Conservation (phyloP, 2,888 invertebrate species). For the Gastrophysa polygoni region DNA sequence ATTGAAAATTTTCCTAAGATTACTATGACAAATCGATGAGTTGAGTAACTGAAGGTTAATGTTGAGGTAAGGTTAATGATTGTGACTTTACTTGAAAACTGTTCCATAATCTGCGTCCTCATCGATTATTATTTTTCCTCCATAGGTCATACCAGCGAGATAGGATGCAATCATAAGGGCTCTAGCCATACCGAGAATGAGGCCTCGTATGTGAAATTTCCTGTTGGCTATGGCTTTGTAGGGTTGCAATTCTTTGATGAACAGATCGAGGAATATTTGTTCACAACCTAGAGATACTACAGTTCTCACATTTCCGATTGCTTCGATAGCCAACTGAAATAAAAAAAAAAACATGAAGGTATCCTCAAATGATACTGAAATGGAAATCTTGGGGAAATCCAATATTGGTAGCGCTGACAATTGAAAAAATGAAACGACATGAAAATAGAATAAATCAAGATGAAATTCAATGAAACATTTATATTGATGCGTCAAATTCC, state of each 20-base stretch:
- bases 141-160: constrained; percentile 73
- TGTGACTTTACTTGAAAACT: constrained; percentile 68
- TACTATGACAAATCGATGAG: too few relatives aligned
- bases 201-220: constrained; percentile 68
- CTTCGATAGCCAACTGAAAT: constrained; percentile 72
- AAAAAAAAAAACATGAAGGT: neutral
- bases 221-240: constrained; percentile 64
- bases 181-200: constrained; percentile 72
- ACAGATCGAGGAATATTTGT: constrained; percentile 67
- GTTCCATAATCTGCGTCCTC: constrained; percentile 63
- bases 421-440: too few relatives aligned
- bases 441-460: too few relatives aligned
- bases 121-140: constrained; percentile 69
- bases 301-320: constrained; percentile 75
- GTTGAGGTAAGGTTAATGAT: too few relatives aligned
- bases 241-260: constrained; percentile 64
- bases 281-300: constrained; percentile 75
- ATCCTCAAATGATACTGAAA: neutral
- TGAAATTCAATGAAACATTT: too few relatives aligned
- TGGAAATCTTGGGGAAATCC: too few relatives aligned
- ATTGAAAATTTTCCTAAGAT: too few relatives aligned
- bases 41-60: too few relatives aligned
- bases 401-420: too few relatives aligned
- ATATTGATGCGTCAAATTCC: too few relatives aligned
- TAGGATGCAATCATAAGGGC: constrained; percentile 72